A percentile compares a stretch with the other conserved stretches of the same genome.
phyloP scores from a whole-genome alignment of 1,140 invertebrate genomes.

The Papilio helenus region DNA sequence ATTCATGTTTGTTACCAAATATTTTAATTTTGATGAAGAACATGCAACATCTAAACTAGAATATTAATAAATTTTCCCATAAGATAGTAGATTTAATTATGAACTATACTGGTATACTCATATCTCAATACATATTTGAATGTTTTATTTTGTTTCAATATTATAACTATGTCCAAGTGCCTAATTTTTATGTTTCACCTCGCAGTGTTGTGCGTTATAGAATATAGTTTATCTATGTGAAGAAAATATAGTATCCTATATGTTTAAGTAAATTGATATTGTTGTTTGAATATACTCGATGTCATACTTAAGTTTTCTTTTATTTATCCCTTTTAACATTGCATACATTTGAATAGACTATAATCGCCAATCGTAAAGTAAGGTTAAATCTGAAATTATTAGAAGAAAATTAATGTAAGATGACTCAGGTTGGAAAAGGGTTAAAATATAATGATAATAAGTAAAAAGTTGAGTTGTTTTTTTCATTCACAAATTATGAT shows the following conservation, averaged over 20 bases:
- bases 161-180: slow-evolving; percentile 2
- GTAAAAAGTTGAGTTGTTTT: too few relatives aligned
- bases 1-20: too few relatives aligned
- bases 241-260: slow-evolving; percentile 20
- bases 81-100: background rate
- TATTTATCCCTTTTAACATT: background rate
- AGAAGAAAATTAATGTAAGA: too few relatives aligned
- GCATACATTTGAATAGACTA: too few relatives aligned
- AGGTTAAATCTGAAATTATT: too few relatives aligned
- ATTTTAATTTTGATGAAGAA: too few relatives aligned
- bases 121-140: background rate
- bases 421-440: too few relatives aligned
- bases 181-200: slow-evolving; percentile 2
- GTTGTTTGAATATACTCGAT: background rate
- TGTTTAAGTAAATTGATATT: slow-evolving; percentile 28
- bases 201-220: slow-evolving; percentile 6
- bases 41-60: too few relatives aligned
- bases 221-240: background rate
- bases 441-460: too few relatives aligned
- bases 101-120: background rate
- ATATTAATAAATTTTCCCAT: background rate
- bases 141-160: too few relatives aligned
- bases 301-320: background rate
- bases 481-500: too few relatives aligned
- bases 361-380: too few relatives aligned